Evolutionary conservation across 2,888 invertebrate species (phyloP).

Genomic region (Caenorhabditis auriculariae): DNA sequence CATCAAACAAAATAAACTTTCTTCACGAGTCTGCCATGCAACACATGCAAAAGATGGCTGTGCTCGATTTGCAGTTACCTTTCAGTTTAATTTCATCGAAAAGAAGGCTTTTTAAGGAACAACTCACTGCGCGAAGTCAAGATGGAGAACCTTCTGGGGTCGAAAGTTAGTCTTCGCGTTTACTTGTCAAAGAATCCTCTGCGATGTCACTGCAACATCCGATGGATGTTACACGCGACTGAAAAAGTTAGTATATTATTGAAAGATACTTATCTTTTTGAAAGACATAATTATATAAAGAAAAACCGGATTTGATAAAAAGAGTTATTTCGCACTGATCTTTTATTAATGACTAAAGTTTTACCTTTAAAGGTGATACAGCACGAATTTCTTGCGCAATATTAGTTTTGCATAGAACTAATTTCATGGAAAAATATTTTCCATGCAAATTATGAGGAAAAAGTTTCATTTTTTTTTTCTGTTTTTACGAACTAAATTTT

Average conservation of each 20-base stretch:
- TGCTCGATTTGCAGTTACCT: constrained; percentile 39
- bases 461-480: no score
- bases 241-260: constrained; percentile 2
- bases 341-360: no score
- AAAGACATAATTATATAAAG: no score
- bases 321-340: no score
- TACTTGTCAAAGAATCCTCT: constrained; percentile 33
- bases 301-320: no score
- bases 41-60: constrained; percentile 22
- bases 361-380: no score
- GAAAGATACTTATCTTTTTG: background rate
- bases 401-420: no score
- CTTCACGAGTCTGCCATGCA: constrained; percentile 35
- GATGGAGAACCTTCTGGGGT: constrained; percentile 22
- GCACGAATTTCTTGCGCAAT: no score
- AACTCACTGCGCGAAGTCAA: constrained; percentile 34
- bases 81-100: background rate
- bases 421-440: no score
- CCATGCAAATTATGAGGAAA: no score
- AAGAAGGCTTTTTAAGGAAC: constrained; percentile 37
- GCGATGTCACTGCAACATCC: constrained; percentile 27
- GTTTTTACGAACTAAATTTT: no score
- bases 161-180: constrained; percentile 13
- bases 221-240: constrained; percentile 30
- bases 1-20: constrained; percentile 29